Conservation (phyloP, 2,113 vertebrate genomes). For the Percopsis transmontana region DNA sequence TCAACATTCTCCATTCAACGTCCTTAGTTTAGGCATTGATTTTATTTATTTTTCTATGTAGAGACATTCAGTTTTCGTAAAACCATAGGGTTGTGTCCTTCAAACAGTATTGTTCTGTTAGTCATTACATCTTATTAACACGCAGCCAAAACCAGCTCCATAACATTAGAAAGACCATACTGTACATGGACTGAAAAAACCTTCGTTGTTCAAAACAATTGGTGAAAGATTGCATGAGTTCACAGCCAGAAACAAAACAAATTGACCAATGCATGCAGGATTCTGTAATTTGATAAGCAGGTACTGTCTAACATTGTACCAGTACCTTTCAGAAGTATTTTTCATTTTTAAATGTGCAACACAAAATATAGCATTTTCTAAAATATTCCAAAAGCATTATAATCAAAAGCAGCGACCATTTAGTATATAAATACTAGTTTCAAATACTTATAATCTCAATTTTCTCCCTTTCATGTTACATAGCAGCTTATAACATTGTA, state of each 20-base stretch:
- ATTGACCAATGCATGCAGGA: constrained; percentile 62
- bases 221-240: constrained; percentile 22
- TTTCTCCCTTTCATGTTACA: constrained; percentile 19
- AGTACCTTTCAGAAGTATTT: constrained; percentile 2
- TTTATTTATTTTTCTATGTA: constrained; percentile 27
- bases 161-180: constrained; percentile 37
- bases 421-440: constrained; percentile 8
- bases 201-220: neutral
- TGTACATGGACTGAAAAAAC: neutral
- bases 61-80: constrained; percentile 62
- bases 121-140: too few relatives aligned
- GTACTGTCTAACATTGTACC: constrained; percentile 27
- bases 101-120: too few relatives aligned
- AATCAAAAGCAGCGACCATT: constrained; percentile 17
- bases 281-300: constrained; percentile 30
- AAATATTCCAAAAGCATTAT: constrained; percentile 40
- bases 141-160: constrained; percentile 4
- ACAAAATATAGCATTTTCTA: constrained; percentile 44
- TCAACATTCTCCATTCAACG: too few relatives aligned
- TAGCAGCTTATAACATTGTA: constrained; percentile 28
- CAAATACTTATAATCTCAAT: constrained; percentile 32
- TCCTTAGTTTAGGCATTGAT: constrained; percentile 18
- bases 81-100: neutral
- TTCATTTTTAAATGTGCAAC: constrained; percentile 47
- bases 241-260: constrained; percentile 35